phyloP scores from a whole-genome alignment of 2,888 invertebrate species.

The Salticus scenicus region DNA sequence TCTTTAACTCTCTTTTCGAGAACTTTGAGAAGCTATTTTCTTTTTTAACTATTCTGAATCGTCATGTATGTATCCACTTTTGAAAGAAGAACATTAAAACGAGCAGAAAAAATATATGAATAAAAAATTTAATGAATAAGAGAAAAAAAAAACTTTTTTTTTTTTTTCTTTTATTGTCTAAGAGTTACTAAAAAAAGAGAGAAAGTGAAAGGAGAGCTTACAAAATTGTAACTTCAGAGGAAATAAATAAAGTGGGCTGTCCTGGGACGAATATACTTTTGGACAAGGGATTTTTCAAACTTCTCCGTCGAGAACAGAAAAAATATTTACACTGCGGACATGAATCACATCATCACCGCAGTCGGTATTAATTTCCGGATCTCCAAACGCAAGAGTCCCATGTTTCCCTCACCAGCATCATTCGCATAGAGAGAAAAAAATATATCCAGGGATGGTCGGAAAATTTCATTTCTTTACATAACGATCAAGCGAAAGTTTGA shows the following conservation, averaged over 20 bases:
- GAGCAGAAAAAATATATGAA: no score
- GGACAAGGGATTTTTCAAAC: neutral
- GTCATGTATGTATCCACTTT: no score
- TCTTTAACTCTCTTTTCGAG: no score
- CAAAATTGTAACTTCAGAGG: no score
- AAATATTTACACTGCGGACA: neutral
- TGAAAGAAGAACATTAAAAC: no score
- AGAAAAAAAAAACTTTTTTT: no score
- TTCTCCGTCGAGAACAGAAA: neutral
- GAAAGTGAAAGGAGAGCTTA: neutral
- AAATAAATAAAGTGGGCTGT: neutral
- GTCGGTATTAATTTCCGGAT: conserved; percentile 25
- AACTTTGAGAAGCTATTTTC: no score
- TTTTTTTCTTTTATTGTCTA: no score
- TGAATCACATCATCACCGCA: conserved; percentile 27
- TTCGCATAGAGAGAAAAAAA: neutral
- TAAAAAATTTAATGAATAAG: no score
- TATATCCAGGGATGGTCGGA: neutral
- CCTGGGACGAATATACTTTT: neutral
- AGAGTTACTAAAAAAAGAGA: neutral
- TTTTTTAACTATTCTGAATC: no score
- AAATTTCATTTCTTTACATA: no score
- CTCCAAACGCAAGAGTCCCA: neutral
- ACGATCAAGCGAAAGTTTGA: no score
- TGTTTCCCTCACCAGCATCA: neutral